These are phyloP conservation scores for Archilochus colubris DNA, from an alignment of 2,113 vertebrate species.

Conservation along the genomic window DNA sequence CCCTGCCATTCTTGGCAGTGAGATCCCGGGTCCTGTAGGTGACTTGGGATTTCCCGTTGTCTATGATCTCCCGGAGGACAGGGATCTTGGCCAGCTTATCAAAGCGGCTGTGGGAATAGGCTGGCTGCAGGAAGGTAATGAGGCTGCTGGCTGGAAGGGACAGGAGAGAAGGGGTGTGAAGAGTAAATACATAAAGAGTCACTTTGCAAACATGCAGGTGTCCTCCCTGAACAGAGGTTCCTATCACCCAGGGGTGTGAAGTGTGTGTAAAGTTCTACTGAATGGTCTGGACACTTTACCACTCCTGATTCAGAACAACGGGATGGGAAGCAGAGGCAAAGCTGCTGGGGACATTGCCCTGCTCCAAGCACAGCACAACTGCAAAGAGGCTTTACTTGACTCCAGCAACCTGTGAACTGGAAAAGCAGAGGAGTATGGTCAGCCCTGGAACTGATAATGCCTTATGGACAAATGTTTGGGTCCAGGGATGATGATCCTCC, in stretches of 20 bases:
- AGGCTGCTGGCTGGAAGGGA: constrained; percentile 84
- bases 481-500: not conserved
- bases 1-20: constrained; percentile 89
- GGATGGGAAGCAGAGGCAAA: not conserved
- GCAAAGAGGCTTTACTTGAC: not conserved
- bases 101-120: constrained; percentile 83
- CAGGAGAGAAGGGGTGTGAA: not conserved
- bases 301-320: not conserved
- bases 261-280: not conserved
- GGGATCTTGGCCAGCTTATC: constrained; percentile 89
- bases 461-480: not conserved
- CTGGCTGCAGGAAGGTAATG: constrained; percentile 88
- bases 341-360: not conserved
- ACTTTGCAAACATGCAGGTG: not conserved
- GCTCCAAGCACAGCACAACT: not conserved
- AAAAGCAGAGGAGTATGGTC: not conserved
- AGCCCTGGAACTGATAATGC: not conserved
- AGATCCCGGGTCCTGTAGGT: constrained; percentile 88
- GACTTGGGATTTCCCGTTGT: constrained; percentile 89
- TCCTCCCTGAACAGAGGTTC: not conserved
- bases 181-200: not conserved
- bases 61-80: constrained; percentile 85
- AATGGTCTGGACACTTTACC: not conserved
- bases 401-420: not conserved
- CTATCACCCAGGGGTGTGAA: rapidly evolving